Percentiles rank a stretch among this genome's conserved stretches.
Evolutionary conservation across 2,888 invertebrate genomes (phyloP).

Genomic region (Agrypnus murinus): DNA sequence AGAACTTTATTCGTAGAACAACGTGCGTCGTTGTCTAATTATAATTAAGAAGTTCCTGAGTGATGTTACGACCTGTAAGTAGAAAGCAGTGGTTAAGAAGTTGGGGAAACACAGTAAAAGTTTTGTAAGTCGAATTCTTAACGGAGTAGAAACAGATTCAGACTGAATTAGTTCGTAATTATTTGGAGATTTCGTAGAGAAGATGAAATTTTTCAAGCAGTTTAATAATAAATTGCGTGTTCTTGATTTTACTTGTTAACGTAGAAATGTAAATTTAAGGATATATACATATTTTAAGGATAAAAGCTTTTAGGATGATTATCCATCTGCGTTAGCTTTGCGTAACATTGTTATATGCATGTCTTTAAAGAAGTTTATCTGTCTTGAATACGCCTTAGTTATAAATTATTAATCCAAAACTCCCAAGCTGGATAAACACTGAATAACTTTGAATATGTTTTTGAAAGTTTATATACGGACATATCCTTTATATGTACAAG

Average conservation of each 20-base stretch:
- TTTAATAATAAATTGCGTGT: too few relatives aligned
- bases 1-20: background rate
- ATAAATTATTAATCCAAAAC: background rate
- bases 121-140: constrained; percentile 24
- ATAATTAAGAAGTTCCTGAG: constrained; percentile 33
- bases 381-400: background rate
- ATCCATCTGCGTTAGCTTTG: background rate
- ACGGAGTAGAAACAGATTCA: constrained; percentile 1
- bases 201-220: too few relatives aligned
- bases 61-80: constrained; percentile 15
- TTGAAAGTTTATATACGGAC: too few relatives aligned
- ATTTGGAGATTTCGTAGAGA: background rate
- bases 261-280: too few relatives aligned
- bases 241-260: too few relatives aligned
- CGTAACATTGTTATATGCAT: background rate
- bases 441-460: too few relatives aligned
- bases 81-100: constrained; percentile 28
- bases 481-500: too few relatives aligned
- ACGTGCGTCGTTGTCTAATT: constrained; percentile 14
- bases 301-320: background rate
- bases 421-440: too few relatives aligned
- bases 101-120: constrained; percentile 18
- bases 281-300: too few relatives aligned
- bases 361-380: background rate
- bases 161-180: background rate